These are phyloP conservation scores for Argopecten irradians DNA, from an alignment of 1,140 invertebrate genomes.

Conservation along the genomic window DNA sequence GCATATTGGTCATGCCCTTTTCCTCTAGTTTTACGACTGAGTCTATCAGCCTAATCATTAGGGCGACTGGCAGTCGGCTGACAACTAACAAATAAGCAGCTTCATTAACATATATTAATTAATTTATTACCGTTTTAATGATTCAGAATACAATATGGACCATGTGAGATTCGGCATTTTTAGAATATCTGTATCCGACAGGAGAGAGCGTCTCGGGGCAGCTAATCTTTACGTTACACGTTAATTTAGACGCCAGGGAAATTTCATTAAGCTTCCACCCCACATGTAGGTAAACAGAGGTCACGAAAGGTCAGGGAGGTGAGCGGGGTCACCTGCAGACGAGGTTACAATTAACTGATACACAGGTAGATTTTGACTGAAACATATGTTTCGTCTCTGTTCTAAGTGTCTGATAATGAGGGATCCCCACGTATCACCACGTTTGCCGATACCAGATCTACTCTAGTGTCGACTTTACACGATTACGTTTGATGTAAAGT, in stretches of 20 bases:
- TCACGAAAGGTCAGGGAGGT: not conserved
- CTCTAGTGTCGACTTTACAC: not conserved
- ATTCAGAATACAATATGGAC: no score
- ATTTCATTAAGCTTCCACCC: not conserved
- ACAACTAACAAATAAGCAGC: no score
- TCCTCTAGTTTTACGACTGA: no score
- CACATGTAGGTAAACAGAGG: constrained; percentile 15
- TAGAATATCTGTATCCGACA: not conserved
- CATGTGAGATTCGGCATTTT: no score
- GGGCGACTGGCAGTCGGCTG: no score
- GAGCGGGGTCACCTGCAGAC: not conserved
- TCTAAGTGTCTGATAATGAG: constrained; percentile 2
- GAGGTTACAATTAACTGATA: constrained; percentile 9
- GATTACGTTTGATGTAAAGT: constrained; percentile 11
- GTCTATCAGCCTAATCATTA: no score
- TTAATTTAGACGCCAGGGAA: not conserved
- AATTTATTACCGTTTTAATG: no score
- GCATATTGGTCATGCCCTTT: not conserved
- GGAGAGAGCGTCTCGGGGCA: not conserved
- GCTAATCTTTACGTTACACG: not conserved
- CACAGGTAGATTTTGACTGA: not conserved
- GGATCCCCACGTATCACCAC: not conserved
- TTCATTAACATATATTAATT: no score
- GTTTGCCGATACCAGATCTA: not conserved
- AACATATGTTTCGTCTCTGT: not conserved